A percentile compares a stretch with the other conserved stretches of the same genome.
Evolutionary conservation across 2,113 vertebrate species (phyloP).

Genomic region (Epinephelus fuscoguttatus): DNA sequence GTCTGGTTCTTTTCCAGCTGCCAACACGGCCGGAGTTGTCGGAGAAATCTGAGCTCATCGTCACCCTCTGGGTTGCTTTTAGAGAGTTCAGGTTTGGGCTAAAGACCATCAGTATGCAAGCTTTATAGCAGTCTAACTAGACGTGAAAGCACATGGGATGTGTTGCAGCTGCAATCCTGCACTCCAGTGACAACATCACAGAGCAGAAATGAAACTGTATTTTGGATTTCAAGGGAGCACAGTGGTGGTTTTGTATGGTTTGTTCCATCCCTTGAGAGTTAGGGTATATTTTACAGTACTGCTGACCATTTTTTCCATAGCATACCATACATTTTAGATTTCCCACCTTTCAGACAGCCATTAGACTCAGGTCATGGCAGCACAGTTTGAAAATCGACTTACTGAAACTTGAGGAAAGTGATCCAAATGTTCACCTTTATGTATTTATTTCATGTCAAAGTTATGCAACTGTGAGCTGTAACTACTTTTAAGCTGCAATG

Average conservation of each 20-base stretch:
- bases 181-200: slow-evolving; percentile 10
- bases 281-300: slow-evolving; percentile 8
- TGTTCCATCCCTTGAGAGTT: background rate
- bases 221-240: background rate
- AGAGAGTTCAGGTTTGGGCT: slow-evolving; percentile 31
- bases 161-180: background rate
- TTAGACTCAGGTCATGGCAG: slow-evolving; percentile 16
- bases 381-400: slow-evolving; percentile 14
- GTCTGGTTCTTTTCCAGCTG: slow-evolving; percentile 39
- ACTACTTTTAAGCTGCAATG: background rate
- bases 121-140: slow-evolving; percentile 27
- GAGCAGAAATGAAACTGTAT: slow-evolving; percentile 3
- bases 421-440: background rate
- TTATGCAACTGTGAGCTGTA: background rate
- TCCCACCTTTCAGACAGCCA: slow-evolving; percentile 7
- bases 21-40: slow-evolving; percentile 31
- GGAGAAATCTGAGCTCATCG: slow-evolving; percentile 44
- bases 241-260: slow-evolving; percentile 1
- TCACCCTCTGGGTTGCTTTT: slow-evolving; percentile 43
- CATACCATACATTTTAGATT: background rate
- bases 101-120: slow-evolving; percentile 20
- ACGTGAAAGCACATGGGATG: slow-evolving; percentile 1
- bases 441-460: slow-evolving; percentile 1
- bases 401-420: background rate
- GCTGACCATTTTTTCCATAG: slow-evolving; percentile 16